Conservation (phyloP, 37 sponge, comb jelly and placozoan genomes). For the Chondrosia reniformis region DNA sequence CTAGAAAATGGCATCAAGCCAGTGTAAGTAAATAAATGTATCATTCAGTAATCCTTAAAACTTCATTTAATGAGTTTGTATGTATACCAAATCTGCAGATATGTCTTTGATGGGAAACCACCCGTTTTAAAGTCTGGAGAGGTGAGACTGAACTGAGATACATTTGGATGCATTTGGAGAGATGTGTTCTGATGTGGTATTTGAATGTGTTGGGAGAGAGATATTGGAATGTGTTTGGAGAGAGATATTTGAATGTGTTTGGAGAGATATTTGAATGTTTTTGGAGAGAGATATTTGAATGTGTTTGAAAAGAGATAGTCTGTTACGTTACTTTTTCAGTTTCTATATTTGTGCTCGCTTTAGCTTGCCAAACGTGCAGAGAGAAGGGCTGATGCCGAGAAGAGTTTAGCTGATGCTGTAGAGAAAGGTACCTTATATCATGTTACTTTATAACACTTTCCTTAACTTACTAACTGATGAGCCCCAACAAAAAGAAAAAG, state of each 20-base stretch:
- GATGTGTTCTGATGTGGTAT: no score
- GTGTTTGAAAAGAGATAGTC: background rate
- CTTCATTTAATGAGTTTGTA: background rate
- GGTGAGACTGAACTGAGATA: no score
- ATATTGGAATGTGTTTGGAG: no score
- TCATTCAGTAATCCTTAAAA: background rate
- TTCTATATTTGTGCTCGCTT: background rate
- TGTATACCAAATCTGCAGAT: constrained; percentile 33
- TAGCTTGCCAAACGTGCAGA: constrained; percentile 88
- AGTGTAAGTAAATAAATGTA: constrained; percentile 53
- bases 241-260: no score
- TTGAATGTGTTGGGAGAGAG: no score
- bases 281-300: background rate
- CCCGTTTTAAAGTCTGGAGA: constrained; percentile 96
- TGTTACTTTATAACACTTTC: background rate
- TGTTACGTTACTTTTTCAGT: background rate
- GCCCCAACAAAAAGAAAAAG: background rate
- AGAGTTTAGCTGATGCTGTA: constrained; percentile 70
- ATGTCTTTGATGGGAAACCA: constrained; percentile 99
- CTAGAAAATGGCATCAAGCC: constrained; percentile 97
- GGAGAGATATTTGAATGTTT: background rate
- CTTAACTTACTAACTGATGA: background rate
- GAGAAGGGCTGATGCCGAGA: constrained; percentile 89
- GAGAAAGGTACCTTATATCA: constrained; percentile 62
- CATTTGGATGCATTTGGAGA: no score